Evolutionary conservation across 2,888 invertebrate species (phyloP).

Genomic region (Pharmacophagus antenor): DNA sequence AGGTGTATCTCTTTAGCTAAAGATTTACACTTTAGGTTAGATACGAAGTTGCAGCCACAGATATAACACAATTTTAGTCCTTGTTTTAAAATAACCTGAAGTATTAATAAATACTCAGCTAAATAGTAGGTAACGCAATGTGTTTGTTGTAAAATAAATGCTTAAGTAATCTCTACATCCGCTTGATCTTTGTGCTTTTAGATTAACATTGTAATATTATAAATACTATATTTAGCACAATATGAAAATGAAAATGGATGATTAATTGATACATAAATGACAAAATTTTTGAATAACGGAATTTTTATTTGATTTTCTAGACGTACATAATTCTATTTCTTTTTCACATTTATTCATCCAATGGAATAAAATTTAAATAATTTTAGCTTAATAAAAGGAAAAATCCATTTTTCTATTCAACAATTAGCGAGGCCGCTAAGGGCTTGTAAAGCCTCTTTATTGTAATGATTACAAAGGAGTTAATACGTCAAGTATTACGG

Average conservation of each 20-base stretch:
- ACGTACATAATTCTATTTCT: not conserved
- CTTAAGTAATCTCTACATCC: slow-evolving; percentile 1
- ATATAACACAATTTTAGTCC: too few species aligned
- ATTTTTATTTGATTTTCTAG: not conserved
- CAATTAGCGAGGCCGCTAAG: too few species aligned
- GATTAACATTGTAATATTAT: not conserved
- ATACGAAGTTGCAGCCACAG: too few species aligned
- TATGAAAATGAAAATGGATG: not conserved
- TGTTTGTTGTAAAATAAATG: not conserved
- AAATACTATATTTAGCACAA: not conserved
- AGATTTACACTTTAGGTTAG: too few species aligned
- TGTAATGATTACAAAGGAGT: too few species aligned
- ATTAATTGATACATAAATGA: not conserved
- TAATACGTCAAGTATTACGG: too few species aligned
- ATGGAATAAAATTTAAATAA: too few species aligned
- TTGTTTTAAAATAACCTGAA: not conserved
- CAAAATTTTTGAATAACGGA: not conserved
- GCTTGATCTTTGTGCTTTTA: slow-evolving; percentile 1
- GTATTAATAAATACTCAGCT: not conserved
- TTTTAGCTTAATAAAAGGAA: too few species aligned
- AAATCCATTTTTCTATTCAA: too few species aligned
- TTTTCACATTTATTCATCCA: too few species aligned
- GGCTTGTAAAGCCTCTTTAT: too few species aligned
- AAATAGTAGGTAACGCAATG: not conserved
- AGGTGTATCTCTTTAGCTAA: too few species aligned